phyloP scores from a whole-genome alignment of 2,888 invertebrate genomes.

The Drosophila cognata region DNA sequence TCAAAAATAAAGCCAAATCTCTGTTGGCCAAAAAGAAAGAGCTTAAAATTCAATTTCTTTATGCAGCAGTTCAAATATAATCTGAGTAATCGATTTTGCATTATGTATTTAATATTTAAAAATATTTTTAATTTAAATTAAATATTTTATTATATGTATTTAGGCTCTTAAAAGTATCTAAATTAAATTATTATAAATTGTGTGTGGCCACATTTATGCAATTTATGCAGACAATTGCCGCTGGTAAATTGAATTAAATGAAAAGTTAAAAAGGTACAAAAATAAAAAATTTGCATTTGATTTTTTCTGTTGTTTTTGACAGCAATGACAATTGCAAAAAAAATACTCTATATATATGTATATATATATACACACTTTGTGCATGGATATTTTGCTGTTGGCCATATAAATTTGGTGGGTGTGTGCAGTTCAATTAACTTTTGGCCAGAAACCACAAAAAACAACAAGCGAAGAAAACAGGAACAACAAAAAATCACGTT shows the following conservation, averaged over 20 bases:
- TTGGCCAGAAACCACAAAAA: slow-evolving; percentile 51
- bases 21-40: too few relatives aligned
- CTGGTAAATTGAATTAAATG: not conserved
- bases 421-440: slow-evolving; percentile 72
- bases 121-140: too few relatives aligned
- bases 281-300: not conserved
- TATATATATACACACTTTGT: too few relatives aligned
- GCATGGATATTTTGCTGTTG: slow-evolving; percentile 12
- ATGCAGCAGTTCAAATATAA: not conserved
- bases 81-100: not conserved
- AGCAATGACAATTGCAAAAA: not conserved
- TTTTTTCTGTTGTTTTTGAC: not conserved
- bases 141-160: too few relatives aligned
- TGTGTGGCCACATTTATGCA: not conserved
- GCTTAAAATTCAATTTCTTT: not conserved
- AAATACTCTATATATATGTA: not conserved
- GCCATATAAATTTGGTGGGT: slow-evolving; percentile 58
- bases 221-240: not conserved
- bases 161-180: too few relatives aligned
- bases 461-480: slow-evolving; percentile 38
- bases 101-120: not conserved
- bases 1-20: too few relatives aligned
- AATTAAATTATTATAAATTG: too few relatives aligned
- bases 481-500: slow-evolving; percentile 24
- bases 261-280: not conserved